Conservation (phyloP, 2,113 vertebrate species). For the Ivindomyrus marchei region DNA sequence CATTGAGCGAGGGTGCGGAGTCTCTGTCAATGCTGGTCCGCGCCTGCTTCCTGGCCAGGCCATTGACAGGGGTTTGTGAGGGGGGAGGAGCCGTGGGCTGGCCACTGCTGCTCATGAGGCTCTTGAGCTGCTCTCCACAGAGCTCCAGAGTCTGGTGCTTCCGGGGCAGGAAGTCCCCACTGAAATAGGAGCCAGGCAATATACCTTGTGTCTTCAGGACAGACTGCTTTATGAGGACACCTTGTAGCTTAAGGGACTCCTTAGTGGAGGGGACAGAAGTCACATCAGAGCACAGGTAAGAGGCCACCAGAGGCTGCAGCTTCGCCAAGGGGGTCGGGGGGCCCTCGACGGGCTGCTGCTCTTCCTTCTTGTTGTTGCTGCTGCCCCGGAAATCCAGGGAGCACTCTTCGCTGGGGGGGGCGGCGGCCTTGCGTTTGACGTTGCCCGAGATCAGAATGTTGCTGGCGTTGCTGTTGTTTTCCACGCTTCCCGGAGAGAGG, state of each 20-base stretch:
- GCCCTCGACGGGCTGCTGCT: slow-evolving; percentile 47
- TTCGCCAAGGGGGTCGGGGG: slow-evolving; percentile 66
- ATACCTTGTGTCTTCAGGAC: slow-evolving; percentile 84
- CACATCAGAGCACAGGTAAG: slow-evolving; percentile 90
- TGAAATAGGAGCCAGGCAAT: slow-evolving; percentile 77
- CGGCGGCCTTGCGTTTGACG: slow-evolving; percentile 75
- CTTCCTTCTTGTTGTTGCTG: slow-evolving; percentile 62
- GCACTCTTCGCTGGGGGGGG: slow-evolving; percentile 66
- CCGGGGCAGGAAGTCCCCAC: slow-evolving; percentile 73
- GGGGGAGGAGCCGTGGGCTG: slow-evolving; percentile 64
- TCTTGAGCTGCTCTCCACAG: slow-evolving; percentile 83
- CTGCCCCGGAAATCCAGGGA: slow-evolving; percentile 72
- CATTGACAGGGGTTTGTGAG: slow-evolving; percentile 76
- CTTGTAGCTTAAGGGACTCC: slow-evolving; percentile 90
- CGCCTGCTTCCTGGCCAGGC: slow-evolving; percentile 86
- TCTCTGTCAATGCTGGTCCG: slow-evolving; percentile 70
- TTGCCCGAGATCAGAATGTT: slow-evolving; percentile 85
- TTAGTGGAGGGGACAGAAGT: slow-evolving; percentile 79
- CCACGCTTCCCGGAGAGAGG: slow-evolving; percentile 86
- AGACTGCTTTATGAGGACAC: slow-evolving; percentile 90
- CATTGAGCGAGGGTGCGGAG: slow-evolving; percentile 70
- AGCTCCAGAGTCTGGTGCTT: slow-evolving; percentile 82
- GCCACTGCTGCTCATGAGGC: slow-evolving; percentile 75
- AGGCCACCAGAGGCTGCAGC: slow-evolving; percentile 86
- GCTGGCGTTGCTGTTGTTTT: slow-evolving; percentile 91